These are phyloP conservation scores for Pissodes strobi DNA, from an alignment of 1,140 invertebrate genomes.

Conservation along the genomic window DNA sequence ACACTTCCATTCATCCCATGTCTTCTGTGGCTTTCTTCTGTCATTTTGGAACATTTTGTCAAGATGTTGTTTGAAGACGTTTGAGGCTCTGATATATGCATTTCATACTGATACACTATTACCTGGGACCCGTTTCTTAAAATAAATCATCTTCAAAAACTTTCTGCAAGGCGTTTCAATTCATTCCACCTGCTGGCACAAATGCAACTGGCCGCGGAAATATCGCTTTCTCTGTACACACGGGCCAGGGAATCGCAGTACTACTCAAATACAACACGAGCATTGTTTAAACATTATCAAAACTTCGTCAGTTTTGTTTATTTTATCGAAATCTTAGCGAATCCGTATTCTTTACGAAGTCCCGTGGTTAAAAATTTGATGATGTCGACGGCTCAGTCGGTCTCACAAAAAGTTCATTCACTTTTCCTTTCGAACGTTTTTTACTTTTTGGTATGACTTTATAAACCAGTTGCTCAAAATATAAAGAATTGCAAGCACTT, in stretches of 20 bases:
- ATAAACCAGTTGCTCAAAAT: neutral
- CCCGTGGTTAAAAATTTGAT: slow-evolving; percentile 44
- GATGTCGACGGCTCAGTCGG: slow-evolving; percentile 47
- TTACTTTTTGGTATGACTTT: slow-evolving; percentile 11
- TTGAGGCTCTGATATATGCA: slow-evolving; percentile 50
- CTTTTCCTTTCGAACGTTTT: slow-evolving; percentile 35
- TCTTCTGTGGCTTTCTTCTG: slow-evolving; percentile 67
- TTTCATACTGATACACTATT: slow-evolving; percentile 47
- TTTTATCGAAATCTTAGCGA: slow-evolving; percentile 27
- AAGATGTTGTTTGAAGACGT: slow-evolving; percentile 46
- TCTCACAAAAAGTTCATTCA: slow-evolving; percentile 50
- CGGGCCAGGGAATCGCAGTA: slow-evolving; percentile 34
- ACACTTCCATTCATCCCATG: slow-evolving; percentile 66
- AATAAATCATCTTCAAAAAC: slow-evolving; percentile 43
- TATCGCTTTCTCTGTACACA: slow-evolving; percentile 40
- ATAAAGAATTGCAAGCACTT: neutral
- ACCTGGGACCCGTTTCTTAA: slow-evolving; percentile 36
- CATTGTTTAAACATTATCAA: slow-evolving; percentile 41
- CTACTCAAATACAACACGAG: slow-evolving; percentile 35
- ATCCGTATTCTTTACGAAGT: slow-evolving; percentile 20
- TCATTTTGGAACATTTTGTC: slow-evolving; percentile 70
- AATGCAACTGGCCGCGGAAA: slow-evolving; percentile 38
- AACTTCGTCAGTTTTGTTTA: slow-evolving; percentile 24
- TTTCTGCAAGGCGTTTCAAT: slow-evolving; percentile 35
- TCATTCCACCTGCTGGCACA: slow-evolving; percentile 53